These are phyloP conservation scores for Dicaeum eximium DNA, from an alignment of 2,113 vertebrate species.

Conservation along the genomic window DNA sequence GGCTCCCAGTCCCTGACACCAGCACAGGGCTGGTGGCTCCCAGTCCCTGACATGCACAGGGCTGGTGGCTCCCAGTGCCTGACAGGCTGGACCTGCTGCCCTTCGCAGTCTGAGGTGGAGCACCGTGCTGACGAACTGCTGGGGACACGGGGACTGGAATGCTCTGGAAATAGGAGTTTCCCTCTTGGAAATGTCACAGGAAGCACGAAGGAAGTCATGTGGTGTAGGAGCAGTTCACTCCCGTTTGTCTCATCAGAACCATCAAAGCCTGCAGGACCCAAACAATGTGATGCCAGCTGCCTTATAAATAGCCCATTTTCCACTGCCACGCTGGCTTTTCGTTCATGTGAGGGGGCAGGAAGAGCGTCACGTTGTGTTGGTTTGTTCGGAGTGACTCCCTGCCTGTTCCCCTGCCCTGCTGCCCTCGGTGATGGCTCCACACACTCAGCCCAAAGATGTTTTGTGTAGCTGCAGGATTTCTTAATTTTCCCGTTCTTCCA, in stretches of 20 bases:
- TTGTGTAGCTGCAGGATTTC: not conserved
- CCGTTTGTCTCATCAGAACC: not conserved
- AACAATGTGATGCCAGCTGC: conserved; percentile 28
- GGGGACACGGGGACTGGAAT: not conserved
- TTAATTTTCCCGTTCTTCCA: not conserved
- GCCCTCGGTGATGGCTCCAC: fast-evolving
- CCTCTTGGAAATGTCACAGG: conserved; percentile 51
- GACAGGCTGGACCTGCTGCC: not conserved
- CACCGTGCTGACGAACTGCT: fast-evolving
- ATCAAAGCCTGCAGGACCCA: not conserved
- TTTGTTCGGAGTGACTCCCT: not conserved
- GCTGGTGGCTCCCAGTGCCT: not conserved
- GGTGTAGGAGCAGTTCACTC: not conserved
- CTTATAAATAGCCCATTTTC: conserved; percentile 19
- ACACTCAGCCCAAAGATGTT: not conserved
- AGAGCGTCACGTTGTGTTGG: not conserved
- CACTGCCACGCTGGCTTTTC: not conserved
- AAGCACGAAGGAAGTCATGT: conserved; percentile 16
- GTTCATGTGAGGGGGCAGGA: not conserved
- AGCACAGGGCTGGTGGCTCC: not conserved
- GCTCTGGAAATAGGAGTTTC: conserved; percentile 59
- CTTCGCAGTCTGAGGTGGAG: not conserved
- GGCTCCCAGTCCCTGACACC: not conserved
- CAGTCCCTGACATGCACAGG: not conserved
- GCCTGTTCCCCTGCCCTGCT: not conserved